A percentile compares a stretch with the other conserved stretches of the same genome.
These are phyloP conservation scores for Acanthisitta chloris DNA, from an alignment of 2,113 vertebrate species.

Conservation along the genomic window DNA sequence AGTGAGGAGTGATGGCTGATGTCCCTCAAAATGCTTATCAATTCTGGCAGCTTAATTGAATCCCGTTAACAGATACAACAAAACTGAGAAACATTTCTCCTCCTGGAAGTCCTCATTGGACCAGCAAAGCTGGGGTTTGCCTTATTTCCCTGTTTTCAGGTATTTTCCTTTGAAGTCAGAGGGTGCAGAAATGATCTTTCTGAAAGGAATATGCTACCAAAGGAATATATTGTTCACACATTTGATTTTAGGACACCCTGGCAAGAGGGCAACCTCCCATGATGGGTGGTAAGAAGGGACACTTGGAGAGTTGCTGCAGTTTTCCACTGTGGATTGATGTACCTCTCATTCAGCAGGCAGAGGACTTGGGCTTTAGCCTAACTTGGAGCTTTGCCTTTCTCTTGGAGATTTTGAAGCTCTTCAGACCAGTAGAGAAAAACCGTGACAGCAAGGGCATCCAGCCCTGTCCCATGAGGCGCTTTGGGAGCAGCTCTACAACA, in stretches of 20 bases:
- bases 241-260: neutral
- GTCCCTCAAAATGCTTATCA: slow-evolving; percentile 27
- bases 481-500: neutral
- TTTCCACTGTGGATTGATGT: neutral
- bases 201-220: neutral
- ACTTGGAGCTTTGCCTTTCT: neutral
- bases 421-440: neutral
- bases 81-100: slow-evolving; percentile 13
- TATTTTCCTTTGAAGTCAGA: neutral
- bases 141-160: neutral
- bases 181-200: neutral
- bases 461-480: neutral
- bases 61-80: slow-evolving; percentile 9
- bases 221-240: neutral
- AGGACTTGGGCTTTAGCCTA: neutral
- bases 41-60: slow-evolving; percentile 37
- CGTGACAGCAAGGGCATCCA: neutral
- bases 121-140: neutral
- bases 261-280: neutral
- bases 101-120: neutral
- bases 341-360: neutral
- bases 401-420: neutral
- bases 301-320: neutral
- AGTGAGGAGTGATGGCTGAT: slow-evolving; percentile 42
- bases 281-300: neutral